Base-by-base conservation (phyloP, 64 coral and sea anemone species). In the Montipora efflorescens region DNA sequence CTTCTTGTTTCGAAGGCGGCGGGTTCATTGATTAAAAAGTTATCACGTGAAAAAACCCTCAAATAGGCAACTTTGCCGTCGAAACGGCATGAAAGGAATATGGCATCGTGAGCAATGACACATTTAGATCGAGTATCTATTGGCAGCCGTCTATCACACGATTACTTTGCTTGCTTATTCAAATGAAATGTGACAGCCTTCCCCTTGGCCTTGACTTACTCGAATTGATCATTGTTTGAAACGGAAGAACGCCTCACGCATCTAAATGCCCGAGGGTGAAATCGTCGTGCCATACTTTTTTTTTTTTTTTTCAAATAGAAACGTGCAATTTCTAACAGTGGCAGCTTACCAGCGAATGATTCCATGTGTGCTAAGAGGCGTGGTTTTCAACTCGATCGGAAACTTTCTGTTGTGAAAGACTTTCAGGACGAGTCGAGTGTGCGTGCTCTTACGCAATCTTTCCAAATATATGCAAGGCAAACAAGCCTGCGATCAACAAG, bases 121-220 rank as follows among this genome's bases (percentile, higher is more conserved):
- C 44, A 16, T 64, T 46, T 8, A 8, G 23, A 18, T 21, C 11
- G 13, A 45, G 58, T 3, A 2, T 6, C 22, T 5, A 52, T 86
- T 50, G 1, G 21, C 59, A 84, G 59, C 59, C 48, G 82, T 5
- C 19, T 5, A 4, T 16, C 8, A 19, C 44, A 71, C 21, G 5
- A 49, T 71, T 71, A n/a, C 11, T 44, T 86, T 70, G 67, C 44
- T 86, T 82, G 66, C 45, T 72, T 50, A 70, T 86, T 20, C 61
- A 48, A 68, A 25, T 51, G 46, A 71, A 5, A 1, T 47, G 3
- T 16, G 62, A 47, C 8, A 19, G 3, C 67, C 4, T 3, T 46
- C 64, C 59, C 36, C 1, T 86, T 86, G 82, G 7, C 82, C 82
- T 86, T 86, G 67, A 51, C 82, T 71, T 86, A 21, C 8, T 22